Evolutionary conservation across 2,113 vertebrate genomes (phyloP).

Genomic region (Pluvianellus socialis): DNA sequence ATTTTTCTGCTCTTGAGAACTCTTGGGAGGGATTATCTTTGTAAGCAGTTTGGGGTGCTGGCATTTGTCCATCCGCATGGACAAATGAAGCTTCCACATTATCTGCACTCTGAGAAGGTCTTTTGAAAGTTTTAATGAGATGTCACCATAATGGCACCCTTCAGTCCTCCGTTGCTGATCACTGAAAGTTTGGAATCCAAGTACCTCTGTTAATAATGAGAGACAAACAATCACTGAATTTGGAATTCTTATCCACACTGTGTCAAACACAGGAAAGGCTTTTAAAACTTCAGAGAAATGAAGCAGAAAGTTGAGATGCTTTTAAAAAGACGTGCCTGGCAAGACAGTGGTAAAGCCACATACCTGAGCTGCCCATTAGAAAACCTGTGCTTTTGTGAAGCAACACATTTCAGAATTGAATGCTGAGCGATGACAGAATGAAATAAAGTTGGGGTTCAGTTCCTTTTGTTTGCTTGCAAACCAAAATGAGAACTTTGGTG

Average conservation of each 20-base stretch:
- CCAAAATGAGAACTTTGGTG: neutral
- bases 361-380: neutral
- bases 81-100: constrained; percentile 23
- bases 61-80: constrained; percentile 23
- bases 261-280: neutral
- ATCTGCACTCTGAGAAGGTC: constrained; percentile 33
- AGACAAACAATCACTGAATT: constrained; percentile 28
- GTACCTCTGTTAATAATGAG: constrained; percentile 29
- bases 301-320: constrained; percentile 13
- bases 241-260: neutral
- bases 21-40: constrained; percentile 19
- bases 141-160: neutral
- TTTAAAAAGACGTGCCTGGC: neutral
- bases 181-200: constrained; percentile 30
- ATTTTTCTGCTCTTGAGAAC: constrained; percentile 35
- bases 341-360: neutral
- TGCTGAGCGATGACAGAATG: neutral
- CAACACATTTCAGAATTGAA: neutral
- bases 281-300: constrained; percentile 40
- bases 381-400: neutral
- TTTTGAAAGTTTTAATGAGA: constrained; percentile 67
- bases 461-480: neutral
- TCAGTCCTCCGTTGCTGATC: neutral
- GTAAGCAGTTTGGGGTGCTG: constrained; percentile 42
- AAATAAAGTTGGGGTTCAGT: neutral